Conservation (phyloP, 2,797 vertebrate species). For the Miichthys miiuy region DNA sequence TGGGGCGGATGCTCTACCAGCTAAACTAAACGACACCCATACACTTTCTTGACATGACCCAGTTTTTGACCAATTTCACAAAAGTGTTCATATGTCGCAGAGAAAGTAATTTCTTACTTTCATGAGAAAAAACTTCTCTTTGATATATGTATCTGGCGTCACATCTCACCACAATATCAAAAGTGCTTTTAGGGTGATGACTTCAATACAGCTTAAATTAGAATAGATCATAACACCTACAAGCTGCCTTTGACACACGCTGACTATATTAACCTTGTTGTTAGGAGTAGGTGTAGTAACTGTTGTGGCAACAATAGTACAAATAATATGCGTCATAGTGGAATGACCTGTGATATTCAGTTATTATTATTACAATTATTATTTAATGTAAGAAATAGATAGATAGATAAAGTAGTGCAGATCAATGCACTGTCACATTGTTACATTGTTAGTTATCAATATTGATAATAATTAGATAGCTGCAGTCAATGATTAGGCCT, state of each 20-base stretch:
- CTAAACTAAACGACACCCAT: too few relatives aligned
- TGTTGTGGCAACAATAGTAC: background rate
- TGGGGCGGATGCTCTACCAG: too few relatives aligned
- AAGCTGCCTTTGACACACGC: background rate
- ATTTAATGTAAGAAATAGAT: too few relatives aligned
- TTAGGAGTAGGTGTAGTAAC: too few relatives aligned
- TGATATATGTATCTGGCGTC: background rate
- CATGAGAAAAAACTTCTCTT: background rate
- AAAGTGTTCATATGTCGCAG: background rate
- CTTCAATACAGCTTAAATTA: background rate
- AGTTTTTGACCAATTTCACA: background rate
- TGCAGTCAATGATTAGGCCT: too few relatives aligned
- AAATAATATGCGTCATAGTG: background rate
- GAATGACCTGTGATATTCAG: background rate
- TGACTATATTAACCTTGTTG: background rate
- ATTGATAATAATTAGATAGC: background rate
- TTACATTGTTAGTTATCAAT: background rate
- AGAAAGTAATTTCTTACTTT: conserved; percentile 1
- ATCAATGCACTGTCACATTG: background rate
- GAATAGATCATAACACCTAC: background rate
- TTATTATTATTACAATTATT: too few relatives aligned
- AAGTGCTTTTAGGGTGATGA: background rate
- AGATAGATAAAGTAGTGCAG: background rate
- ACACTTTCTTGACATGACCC: background rate
- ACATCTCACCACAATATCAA: background rate